Conservation (phyloP, 2,113 vertebrate genomes). For the Odobenus rosmarus region DNA sequence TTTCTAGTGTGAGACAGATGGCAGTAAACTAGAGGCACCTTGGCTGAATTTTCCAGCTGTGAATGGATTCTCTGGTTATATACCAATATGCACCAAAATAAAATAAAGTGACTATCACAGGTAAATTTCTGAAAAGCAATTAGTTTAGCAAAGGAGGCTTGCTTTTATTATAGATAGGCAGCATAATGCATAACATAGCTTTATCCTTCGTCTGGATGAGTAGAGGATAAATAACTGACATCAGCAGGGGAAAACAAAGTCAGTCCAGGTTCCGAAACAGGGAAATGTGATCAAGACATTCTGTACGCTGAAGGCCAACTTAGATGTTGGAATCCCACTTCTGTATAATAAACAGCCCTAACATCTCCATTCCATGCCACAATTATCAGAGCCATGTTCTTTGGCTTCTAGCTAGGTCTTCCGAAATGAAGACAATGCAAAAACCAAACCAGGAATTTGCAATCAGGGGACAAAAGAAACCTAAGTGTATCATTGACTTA, state of each 20-base stretch:
- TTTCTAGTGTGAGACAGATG: slow-evolving; percentile 54
- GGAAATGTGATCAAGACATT: not conserved
- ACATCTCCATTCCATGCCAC: not conserved
- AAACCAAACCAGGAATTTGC: not conserved
- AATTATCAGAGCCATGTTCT: not conserved
- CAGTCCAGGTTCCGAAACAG: not conserved
- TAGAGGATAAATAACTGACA: not conserved
- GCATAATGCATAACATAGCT: not conserved
- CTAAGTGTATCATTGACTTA: not conserved
- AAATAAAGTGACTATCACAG: slow-evolving; percentile 53
- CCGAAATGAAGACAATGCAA: slow-evolving; percentile 51
- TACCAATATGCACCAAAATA: slow-evolving; percentile 1
- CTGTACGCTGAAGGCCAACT: not conserved
- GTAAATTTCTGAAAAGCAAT: slow-evolving; percentile 72
- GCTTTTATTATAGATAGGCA: slow-evolving; percentile 12
- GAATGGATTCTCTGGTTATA: slow-evolving; percentile 53
- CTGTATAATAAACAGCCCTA: not conserved
- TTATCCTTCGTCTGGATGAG: slow-evolving; percentile 7
- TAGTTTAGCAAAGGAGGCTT: slow-evolving; percentile 42
- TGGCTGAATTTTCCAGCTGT: slow-evolving; percentile 24
- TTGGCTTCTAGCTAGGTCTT: slow-evolving; percentile 25
- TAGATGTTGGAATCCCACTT: not conserved
- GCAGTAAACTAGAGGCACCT: slow-evolving; percentile 34
- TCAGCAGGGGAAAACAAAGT: not conserved
- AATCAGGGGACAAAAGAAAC: slow-evolving; percentile 33